A percentile compares a stretch with the other conserved stretches of the same genome.
Evolutionary conservation across 2,113 vertebrate genomes (phyloP).

Genomic region (Tragelaphus scriptus): DNA sequence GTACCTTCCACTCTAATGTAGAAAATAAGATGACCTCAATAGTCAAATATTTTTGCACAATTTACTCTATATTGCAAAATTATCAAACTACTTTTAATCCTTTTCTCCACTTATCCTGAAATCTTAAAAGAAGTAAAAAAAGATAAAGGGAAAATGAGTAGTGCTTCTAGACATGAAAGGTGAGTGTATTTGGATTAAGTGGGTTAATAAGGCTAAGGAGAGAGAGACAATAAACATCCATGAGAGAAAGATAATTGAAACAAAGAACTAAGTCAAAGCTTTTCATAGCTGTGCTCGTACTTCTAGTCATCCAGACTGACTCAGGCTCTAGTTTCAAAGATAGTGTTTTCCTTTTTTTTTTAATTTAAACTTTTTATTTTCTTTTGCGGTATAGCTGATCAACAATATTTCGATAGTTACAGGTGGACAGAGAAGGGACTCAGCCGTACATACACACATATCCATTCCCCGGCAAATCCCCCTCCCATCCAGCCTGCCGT

Average conservation of each 20-base stretch:
- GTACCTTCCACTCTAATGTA: neutral
- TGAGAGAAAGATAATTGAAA: neutral
- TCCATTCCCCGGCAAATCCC: neutral
- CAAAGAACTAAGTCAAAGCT: neutral
- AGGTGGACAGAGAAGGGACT: neutral
- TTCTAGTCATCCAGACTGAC: neutral
- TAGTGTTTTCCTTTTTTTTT: neutral
- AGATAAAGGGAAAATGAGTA: neutral
- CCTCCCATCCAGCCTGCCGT: neutral
- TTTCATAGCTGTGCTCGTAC: rapidly evolving
- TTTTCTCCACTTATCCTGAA: neutral
- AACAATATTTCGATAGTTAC: neutral
- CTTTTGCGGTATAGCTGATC: neutral
- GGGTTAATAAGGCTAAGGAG: neutral
- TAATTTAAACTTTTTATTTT: neutral
- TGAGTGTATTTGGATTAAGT: neutral
- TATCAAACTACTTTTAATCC: neutral
- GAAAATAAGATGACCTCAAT: neutral
- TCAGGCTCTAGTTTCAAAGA: neutral
- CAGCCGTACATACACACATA: neutral
- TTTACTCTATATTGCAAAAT: neutral
- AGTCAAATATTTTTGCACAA: neutral
- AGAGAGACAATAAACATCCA: neutral
- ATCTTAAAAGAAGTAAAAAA: neutral
- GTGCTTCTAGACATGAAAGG: neutral